phyloP scores from a whole-genome alignment of 2,888 invertebrate genomes.

The Epinotia brunnichana region DNA sequence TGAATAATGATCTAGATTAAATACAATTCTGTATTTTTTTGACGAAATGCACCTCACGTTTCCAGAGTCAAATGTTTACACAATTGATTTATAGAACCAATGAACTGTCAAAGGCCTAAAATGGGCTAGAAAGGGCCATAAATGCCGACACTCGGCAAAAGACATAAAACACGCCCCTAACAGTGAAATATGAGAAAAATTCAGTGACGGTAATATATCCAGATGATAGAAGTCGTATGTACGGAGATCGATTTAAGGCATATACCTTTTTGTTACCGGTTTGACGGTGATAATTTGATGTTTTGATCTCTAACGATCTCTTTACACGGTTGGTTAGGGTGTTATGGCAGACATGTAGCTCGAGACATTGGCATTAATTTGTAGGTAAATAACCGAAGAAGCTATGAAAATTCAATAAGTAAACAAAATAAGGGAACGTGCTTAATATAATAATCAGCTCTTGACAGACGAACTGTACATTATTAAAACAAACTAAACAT shows the following conservation, averaged over 20 bases:
- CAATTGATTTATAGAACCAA: conserved; percentile 46
- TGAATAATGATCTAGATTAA: background rate
- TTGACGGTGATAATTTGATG: conserved; percentile 13
- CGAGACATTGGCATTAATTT: background rate
- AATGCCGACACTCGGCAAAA: conserved; percentile 36
- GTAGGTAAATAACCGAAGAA: background rate
- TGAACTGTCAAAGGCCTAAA: conserved; percentile 50
- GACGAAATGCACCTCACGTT: background rate
- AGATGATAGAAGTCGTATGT: conserved; percentile 11
- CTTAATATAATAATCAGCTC: too few species aligned
- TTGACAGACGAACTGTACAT: background rate
- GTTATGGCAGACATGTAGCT: background rate
- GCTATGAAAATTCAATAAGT: background rate
- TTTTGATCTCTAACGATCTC: conserved; percentile 18
- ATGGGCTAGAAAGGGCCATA: conserved; percentile 43
- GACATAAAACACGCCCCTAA: conserved; percentile 42
- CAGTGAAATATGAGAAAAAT: conserved; percentile 41
- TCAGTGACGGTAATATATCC: conserved; percentile 20
- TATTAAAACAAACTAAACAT: too few species aligned
- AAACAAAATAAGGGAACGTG: background rate
- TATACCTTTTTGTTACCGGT: conserved; percentile 9
- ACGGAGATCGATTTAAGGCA: background rate
- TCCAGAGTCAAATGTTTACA: conserved; percentile 24
- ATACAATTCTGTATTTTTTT: background rate
- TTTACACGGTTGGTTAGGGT: conserved; percentile 28